A percentile compares a stretch with the other conserved stretches of the same genome.
Conservation (phyloP, 1,140 invertebrate species). For the Platyura marginata region DNA sequence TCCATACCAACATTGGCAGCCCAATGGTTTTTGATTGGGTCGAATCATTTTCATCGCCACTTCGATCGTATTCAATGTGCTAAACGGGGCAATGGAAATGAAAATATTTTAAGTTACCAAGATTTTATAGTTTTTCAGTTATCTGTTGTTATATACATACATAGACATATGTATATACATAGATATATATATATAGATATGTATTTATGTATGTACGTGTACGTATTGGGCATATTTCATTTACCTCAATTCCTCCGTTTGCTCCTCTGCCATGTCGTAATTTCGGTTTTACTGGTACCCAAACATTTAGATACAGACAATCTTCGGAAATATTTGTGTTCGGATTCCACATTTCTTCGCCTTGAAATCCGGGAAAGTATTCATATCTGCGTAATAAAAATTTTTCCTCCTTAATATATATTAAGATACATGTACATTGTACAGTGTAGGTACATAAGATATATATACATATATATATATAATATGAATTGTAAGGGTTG, state of each 20-base stretch:
- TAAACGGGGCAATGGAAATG: neutral
- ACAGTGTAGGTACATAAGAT: too few species aligned
- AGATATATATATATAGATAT: too few species aligned
- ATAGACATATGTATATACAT: too few species aligned
- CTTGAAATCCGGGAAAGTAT: slow-evolving; percentile 72
- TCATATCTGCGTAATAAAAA: slow-evolving; percentile 35
- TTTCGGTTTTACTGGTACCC: slow-evolving; percentile 62
- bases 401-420: too few species aligned
- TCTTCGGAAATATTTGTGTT: slow-evolving; percentile 86
- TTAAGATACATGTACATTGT: too few species aligned
- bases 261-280: slow-evolving; percentile 37
- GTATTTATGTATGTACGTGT: too few species aligned
- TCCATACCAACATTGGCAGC: slow-evolving; percentile 74
- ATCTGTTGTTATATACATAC: too few species aligned
- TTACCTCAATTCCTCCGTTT: slow-evolving; percentile 18
- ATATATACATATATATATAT: too few species aligned
- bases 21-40: slow-evolving; percentile 13
- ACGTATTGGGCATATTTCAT: too few species aligned
- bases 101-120: too few species aligned
- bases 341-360: slow-evolving; percentile 92
- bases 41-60: neutral
- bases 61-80: slow-evolving; percentile 7
- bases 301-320: slow-evolving; percentile 83
- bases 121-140: too few species aligned
- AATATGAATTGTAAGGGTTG: too few species aligned